Evolutionary conservation across 1,140 invertebrate species (phyloP), one percentile per base, ranked within the genome.

Genomic region (Megalonaias nervosa): DNA sequence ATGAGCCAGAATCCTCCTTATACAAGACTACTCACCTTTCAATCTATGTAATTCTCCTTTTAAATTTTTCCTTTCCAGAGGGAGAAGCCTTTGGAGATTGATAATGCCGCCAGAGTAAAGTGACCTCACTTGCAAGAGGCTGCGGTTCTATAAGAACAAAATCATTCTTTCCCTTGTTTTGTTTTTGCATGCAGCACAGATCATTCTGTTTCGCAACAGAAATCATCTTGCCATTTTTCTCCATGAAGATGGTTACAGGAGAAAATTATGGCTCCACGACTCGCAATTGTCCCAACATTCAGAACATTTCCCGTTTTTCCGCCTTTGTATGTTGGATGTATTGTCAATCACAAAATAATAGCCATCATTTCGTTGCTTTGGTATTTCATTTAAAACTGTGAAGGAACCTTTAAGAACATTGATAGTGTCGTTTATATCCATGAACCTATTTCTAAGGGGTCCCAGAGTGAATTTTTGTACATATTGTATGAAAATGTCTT

Each of bases 271-370:
- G 13, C 5, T 31, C 71, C 71, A 72, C 1, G 31, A n/a, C 6
- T 61, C 71, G 23, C 59, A 72, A 48, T 75, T 66, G 58, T 75
- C 65, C 73, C 73, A 75, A 26, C 67, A 75, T 67, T 75, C 48
- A 26, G 73, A 75, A n/a, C n/a, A 26, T 21, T 66, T 65, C 17
- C 64, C 62, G 11, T 23, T 56, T 6, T 14, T 14, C 66, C 61
- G 64, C 3, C 64, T 57, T 55, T 64, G 31, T 16, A 31, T 65
- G 62, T 73, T 73, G 6, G 16, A 17, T 17, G 13, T 73, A 31
- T 73, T 73, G 48, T 64, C 14, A 13, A 73, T 1, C 12, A 73
- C 2, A 23, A 26, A 73, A 57, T 65, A 73, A 13, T 31, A 65
- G 14, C 71, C 71, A 58, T 73, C 71, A 65, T 73, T 73, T 56